Conservation (phyloP, 2,797 vertebrate species). For the Erpetoichthys calabaricus region DNA sequence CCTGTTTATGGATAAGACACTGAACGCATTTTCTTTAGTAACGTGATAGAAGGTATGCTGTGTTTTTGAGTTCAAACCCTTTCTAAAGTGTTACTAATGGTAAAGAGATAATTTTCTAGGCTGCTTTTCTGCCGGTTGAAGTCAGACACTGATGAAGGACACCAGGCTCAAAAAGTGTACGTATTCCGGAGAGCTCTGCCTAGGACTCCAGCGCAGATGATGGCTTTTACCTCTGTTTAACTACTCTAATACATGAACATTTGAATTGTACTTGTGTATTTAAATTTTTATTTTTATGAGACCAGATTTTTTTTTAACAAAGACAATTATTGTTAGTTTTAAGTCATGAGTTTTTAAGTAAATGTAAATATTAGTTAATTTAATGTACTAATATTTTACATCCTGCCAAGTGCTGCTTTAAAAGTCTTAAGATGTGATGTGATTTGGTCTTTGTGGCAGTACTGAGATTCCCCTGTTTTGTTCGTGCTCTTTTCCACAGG, state of each 20-base stretch:
- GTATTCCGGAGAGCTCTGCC: constrained; percentile 98
- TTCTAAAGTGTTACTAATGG: constrained; percentile 99
- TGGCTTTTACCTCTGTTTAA: constrained; percentile 85
- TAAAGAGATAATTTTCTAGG: constrained; percentile 99
- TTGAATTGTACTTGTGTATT: constrained; percentile 67
- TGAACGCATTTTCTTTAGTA: constrained; percentile 37
- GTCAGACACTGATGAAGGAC: constrained; percentile 99
- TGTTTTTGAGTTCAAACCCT: constrained; percentile 98
- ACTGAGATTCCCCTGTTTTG: constrained; percentile 66
- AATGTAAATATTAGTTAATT: constrained; percentile 53
- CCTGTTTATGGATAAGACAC: constrained; percentile 28
- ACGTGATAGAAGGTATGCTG: constrained; percentile 86
- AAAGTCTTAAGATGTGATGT: not conserved
- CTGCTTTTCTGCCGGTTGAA: constrained; percentile 99
- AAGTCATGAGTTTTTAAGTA: constrained; percentile 22
- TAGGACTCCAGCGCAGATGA: constrained; percentile 98
- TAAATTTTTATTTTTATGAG: constrained; percentile 58
- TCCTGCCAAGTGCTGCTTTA: constrained; percentile 41
- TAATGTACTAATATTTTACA: constrained; percentile 50
- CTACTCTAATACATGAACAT: constrained; percentile 70
- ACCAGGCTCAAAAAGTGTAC: constrained; percentile 99
- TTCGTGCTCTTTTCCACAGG: constrained; percentile 96
- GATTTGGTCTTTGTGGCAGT: constrained; percentile 18
- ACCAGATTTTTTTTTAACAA: constrained; percentile 37
- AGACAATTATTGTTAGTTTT: constrained; percentile 31